Conservation (phyloP, 2,113 vertebrate species). For the Aptenodytes forsteri region DNA sequence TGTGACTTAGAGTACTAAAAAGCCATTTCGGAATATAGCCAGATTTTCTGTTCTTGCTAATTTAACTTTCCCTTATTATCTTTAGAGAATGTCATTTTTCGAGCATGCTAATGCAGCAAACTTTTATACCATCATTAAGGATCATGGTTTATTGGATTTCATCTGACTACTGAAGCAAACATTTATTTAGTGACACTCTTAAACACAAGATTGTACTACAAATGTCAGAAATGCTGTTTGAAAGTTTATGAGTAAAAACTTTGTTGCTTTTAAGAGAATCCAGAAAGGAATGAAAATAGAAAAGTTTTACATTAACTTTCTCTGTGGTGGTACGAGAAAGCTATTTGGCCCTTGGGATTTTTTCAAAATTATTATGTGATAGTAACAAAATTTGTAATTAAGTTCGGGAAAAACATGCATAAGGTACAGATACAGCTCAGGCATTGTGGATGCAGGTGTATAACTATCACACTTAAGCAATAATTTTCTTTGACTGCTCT, state of each 20-base stretch:
- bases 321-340: not conserved
- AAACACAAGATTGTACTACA: not conserved
- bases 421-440: not conserved
- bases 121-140: slow-evolving; percentile 29
- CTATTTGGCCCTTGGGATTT: not conserved
- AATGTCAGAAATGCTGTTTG: slow-evolving; percentile 15
- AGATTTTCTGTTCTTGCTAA: slow-evolving; percentile 8
- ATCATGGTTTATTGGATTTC: slow-evolving; percentile 44
- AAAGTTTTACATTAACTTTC: not conserved
- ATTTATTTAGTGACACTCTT: slow-evolving; percentile 11
- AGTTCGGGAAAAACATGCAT: not conserved
- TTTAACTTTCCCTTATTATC: slow-evolving; percentile 15
- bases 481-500: not conserved
- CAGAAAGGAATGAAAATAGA: not conserved
- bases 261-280: not conserved
- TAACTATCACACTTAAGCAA: not conserved
- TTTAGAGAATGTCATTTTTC: not conserved
- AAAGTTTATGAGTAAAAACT: slow-evolving; percentile 21
- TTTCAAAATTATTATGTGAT: not conserved
- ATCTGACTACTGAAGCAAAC: slow-evolving; percentile 27
- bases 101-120: not conserved
- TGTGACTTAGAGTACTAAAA: slow-evolving; percentile 12
- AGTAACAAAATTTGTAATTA: not conserved
- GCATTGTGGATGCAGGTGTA: not conserved
- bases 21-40: not conserved